Evolutionary conservation across 2,888 invertebrate genomes (phyloP).

Genomic region (Acleris holmiana): DNA sequence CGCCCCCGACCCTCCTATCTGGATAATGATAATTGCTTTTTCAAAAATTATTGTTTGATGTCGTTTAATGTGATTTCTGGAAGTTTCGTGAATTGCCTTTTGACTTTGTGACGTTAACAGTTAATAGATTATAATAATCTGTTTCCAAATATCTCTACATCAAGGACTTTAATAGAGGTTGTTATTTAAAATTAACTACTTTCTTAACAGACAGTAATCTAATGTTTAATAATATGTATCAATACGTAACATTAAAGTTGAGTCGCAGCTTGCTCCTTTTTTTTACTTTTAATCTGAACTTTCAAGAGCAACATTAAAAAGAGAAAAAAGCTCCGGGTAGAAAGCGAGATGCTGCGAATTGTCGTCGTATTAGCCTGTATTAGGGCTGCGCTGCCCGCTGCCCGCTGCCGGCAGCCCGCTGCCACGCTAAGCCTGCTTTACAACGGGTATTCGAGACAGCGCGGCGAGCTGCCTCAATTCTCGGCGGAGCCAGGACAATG

Average conservation of each 20-base stretch:
- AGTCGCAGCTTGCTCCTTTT: no score
- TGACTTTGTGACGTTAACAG: conserved; percentile 66
- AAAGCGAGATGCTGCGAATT: conserved; percentile 68
- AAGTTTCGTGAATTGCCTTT: conserved; percentile 64
- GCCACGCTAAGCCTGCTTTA: conserved; percentile 46
- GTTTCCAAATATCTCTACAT: conserved; percentile 28
- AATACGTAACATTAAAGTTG: no score
- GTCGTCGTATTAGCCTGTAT: conserved; percentile 73
- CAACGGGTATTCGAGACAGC: conserved; percentile 23
- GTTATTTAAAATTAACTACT: conserved; percentile 27
- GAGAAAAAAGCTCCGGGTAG: conserved; percentile 34
- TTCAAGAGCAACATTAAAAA: conserved; percentile 23
- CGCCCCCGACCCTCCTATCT: conserved; percentile 79
- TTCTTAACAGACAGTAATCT: conserved; percentile 28
- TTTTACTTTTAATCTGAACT: conserved; percentile 4
- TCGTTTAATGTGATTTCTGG: conserved; percentile 70
- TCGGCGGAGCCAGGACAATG: conserved; percentile 3
- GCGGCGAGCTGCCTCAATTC: conserved; percentile 8
- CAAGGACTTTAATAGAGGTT: conserved; percentile 18
- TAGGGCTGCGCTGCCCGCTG: conserved; percentile 51
- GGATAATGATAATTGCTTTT: conserved; percentile 83
- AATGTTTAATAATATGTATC: not conserved
- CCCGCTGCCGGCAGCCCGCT: conserved; percentile 40
- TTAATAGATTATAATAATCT: conserved; percentile 58
- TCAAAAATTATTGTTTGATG: conserved; percentile 83